phyloP scores from a whole-genome alignment of 2,888 invertebrate genomes.

The Xanthostigma xanthostigma region DNA sequence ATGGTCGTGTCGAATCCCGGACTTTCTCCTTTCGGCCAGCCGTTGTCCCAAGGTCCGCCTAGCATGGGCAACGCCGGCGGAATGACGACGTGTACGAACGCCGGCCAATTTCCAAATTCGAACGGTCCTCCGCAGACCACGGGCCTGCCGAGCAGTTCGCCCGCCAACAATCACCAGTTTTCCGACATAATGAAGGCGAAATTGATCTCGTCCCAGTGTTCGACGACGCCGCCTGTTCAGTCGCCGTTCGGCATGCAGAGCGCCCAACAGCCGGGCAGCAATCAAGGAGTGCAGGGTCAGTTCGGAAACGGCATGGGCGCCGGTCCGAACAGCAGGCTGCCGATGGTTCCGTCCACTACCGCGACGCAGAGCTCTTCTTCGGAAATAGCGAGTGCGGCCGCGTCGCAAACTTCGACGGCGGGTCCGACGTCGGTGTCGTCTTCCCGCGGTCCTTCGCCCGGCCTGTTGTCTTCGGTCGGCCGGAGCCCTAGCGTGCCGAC shows the following conservation, averaged over 20 bases:
- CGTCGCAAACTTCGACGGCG: conserved; percentile 36
- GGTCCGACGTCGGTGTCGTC: conserved; percentile 47
- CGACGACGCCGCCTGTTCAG: conserved; percentile 22
- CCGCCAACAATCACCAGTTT: conserved; percentile 36
- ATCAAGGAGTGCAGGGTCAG: conserved; percentile 21
- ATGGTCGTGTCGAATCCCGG: conserved; percentile 39
- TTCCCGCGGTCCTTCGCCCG: conserved; percentile 39
- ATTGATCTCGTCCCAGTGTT: conserved; percentile 26
- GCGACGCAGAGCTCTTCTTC: conserved; percentile 31
- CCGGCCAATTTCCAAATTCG: conserved; percentile 36
- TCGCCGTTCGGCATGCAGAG: conserved; percentile 23
- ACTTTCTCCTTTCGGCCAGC: conserved; percentile 56
- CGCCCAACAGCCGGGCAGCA: conserved; percentile 20
- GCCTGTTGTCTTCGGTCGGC: conserved; percentile 23
- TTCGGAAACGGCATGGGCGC: conserved; percentile 23
- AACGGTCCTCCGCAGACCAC: conserved; percentile 38
- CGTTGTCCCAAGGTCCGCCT: conserved; percentile 35
- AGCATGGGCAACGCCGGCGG: conserved; percentile 10
- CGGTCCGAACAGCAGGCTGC: conserved; percentile 22
- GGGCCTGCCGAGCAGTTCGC: conserved; percentile 29
- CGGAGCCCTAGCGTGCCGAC: conserved; percentile 14
- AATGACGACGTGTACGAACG: conserved; percentile 21
- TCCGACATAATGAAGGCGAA: conserved; percentile 45
- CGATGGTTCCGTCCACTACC: conserved; percentile 18
- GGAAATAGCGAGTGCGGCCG: conserved; percentile 37